Conservation (phyloP, 2,113 vertebrate species). For the Megalops atlanticus region DNA sequence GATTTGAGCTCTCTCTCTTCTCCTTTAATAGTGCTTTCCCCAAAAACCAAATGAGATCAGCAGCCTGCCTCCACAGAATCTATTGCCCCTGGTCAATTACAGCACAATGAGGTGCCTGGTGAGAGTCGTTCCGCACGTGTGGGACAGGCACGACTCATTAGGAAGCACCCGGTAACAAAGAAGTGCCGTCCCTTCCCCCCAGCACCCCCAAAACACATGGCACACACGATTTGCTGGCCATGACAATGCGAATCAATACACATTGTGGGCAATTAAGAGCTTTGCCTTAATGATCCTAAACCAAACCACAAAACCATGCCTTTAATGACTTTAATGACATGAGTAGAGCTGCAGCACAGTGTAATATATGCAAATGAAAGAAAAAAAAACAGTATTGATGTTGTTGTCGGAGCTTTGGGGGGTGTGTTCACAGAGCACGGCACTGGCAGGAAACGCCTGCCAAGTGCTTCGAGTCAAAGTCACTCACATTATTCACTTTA, state of each 20-base stretch:
- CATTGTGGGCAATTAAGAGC: not conserved
- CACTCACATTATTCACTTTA: too few species aligned
- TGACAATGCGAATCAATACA: not conserved
- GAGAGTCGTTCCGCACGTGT: slow-evolving; percentile 14
- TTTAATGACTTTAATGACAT: too few species aligned
- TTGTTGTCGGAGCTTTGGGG: too few species aligned
- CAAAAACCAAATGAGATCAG: not conserved
- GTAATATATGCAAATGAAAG: not conserved
- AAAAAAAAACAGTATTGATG: not conserved
- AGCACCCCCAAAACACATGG: not conserved
- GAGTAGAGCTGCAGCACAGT: too few species aligned
- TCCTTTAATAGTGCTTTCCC: not conserved
- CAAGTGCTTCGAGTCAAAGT: too few species aligned
- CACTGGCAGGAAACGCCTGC: not conserved
- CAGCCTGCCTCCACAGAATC: slow-evolving; percentile 1
- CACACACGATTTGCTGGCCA: not conserved
- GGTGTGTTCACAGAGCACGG: not conserved
- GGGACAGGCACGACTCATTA: not conserved
- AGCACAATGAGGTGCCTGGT: slow-evolving; percentile 19
- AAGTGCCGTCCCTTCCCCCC: not conserved
- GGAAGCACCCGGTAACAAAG: not conserved
- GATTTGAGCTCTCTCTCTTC: slow-evolving; percentile 45
- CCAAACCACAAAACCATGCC: not conserved
- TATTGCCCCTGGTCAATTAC: slow-evolving; percentile 14
- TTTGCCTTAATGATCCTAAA: not conserved